A percentile compares a stretch with the other conserved stretches of the same genome.
phyloP scores from a whole-genome alignment of 1,140 invertebrate species.

The Aphidius ervi region DNA sequence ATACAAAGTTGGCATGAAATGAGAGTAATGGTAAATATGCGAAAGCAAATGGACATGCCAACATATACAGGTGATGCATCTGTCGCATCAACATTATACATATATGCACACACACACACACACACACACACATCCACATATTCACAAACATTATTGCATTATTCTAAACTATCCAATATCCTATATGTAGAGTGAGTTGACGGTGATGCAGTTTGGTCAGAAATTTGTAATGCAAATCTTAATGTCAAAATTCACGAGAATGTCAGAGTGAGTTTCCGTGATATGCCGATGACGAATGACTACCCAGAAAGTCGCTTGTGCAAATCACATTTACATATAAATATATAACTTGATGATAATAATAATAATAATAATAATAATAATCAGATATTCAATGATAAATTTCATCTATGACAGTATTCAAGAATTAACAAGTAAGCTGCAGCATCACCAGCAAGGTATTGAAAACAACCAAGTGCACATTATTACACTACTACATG shows the following conservation, averaged over 20 bases:
- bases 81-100: background rate
- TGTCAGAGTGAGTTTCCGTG: slow-evolving; percentile 22
- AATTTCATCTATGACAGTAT: no score
- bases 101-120: no score
- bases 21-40: no score
- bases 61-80: background rate
- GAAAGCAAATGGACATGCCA: no score
- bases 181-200: background rate
- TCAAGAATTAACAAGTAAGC: no score
- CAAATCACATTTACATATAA: slow-evolving; percentile 2
- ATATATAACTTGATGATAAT: background rate
- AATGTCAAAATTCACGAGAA: slow-evolving; percentile 16
- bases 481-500: no score
- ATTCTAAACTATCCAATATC: background rate
- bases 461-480: no score
- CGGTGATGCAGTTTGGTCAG: background rate
- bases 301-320: slow-evolving; percentile 8
- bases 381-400: no score
- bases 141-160: background rate
- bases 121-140: no score
- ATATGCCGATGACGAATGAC: slow-evolving; percentile 26
- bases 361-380: no score
- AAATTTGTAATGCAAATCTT: slow-evolving; percentile 30
- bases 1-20: no score
- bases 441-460: no score